phyloP scores from a whole-genome alignment of 2,888 invertebrate species.

The Drosophila tripunctata region DNA sequence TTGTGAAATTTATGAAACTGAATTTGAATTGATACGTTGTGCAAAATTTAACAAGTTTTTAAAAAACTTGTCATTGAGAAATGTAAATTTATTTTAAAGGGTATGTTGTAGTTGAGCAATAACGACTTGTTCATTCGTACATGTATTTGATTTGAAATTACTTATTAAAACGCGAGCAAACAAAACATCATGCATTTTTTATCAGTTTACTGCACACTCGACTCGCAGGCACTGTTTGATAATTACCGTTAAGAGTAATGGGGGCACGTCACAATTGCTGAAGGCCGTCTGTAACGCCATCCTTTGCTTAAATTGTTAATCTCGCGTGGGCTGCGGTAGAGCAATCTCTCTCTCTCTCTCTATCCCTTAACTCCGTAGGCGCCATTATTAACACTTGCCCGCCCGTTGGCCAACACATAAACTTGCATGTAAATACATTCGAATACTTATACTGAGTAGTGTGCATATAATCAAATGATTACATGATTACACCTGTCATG shows the following conservation, averaged over 20 bases:
- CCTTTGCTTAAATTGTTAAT: constrained; percentile 46
- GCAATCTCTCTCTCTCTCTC: not conserved
- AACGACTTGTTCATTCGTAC: not conserved
- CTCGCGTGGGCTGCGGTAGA: constrained; percentile 22
- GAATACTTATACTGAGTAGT: not conserved
- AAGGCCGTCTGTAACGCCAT: not conserved
- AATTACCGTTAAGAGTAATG: constrained; percentile 46
- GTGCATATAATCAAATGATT: not conserved
- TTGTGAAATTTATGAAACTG: too few relatives aligned
- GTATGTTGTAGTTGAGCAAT: not conserved
- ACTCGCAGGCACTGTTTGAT: constrained; percentile 30
- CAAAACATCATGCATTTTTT: constrained; percentile 9
- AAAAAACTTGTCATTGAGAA: not conserved
- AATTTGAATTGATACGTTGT: not conserved
- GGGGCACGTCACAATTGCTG: constrained; percentile 35
- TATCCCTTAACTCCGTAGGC: constrained; percentile 21
- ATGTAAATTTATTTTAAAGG: not conserved
- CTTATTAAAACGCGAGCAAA: not conserved
- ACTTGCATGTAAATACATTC: not conserved
- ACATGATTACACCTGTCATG: too few relatives aligned
- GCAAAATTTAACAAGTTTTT: not conserved
- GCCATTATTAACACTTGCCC: constrained; percentile 60
- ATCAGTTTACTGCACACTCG: not conserved
- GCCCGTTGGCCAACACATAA: constrained; percentile 1
- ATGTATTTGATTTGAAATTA: constrained; percentile 9